Evolutionary conservation across 2,113 vertebrate species (phyloP), one percentile per base, ranked within the genome.

Genomic region (Nymphicus hollandicus): DNA sequence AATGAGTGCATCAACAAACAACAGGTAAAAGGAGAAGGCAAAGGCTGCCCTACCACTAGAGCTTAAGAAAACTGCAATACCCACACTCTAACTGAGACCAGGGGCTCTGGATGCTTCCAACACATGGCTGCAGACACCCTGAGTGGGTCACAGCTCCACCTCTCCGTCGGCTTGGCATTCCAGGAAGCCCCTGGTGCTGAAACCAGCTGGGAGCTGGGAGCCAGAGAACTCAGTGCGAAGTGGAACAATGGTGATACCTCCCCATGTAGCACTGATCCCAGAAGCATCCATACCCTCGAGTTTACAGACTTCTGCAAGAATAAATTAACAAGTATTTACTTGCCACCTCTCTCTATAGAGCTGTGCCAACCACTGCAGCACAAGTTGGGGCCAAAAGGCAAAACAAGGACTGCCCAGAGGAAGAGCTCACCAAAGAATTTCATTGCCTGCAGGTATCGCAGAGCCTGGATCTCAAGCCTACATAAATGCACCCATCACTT

Each of bases 401-500:
- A 35, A n/a, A 58, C 56, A 58, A 29, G 73, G n/a, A 37, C 31
- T 10, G 46, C 11, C 39, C 0, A 4, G 63, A 66, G 31, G 39
- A 71, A 49, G 35, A 58, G 44, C 61, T 53, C 24, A 8, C 35
- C 1, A 22, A 29, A 25, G 35, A 63, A 43, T 11, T 29, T n/a
- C 43, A 19, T n/a, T n/a, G n/a, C n/a, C n/a, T 43, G 50, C 29
- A 85, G 74, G 17, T 4, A 6, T 19, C 17, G 27, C 52, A 49
- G 56, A 37, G 70, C 29, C n/a, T 72, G 70, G 39, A 76, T 55
- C 70, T 82, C 46, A 28, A 35, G 43, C 23, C 50, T 10, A 1
- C 4, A 6, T 1, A 41, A 63, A 46, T 3, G 7, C 28, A 60
- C 19, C 55, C 6, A n/a, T 6, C 0, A 3, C 52, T 56, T 7